phyloP scores from a whole-genome alignment of 2,113 vertebrate species.

The Ciconia maguari region DNA sequence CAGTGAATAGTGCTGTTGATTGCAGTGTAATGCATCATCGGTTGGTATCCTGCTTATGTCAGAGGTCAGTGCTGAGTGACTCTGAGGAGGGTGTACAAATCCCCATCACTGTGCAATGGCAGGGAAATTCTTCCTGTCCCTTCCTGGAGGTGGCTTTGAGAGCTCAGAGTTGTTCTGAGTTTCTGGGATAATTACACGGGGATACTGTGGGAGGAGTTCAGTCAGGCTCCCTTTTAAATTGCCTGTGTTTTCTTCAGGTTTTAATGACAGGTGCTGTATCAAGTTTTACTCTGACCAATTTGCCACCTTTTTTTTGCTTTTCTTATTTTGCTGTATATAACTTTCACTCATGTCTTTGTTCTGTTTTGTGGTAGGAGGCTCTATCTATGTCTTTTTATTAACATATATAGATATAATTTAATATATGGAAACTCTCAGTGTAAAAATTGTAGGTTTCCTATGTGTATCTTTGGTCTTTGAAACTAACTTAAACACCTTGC shows the following conservation, averaged over 20 bases:
- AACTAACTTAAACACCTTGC: neutral
- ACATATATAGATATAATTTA: neutral
- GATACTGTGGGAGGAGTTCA: neutral
- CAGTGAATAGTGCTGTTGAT: conserved; percentile 14
- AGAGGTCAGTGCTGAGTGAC: neutral
- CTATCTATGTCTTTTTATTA: neutral
- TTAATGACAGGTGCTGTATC: neutral
- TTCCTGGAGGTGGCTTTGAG: neutral
- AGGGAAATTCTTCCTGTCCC: neutral
- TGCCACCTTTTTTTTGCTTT: neutral
- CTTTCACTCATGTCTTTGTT: neutral
- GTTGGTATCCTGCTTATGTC: neutral
- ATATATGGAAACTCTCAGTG: neutral
- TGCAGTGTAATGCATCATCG: neutral
- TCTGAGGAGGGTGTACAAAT: neutral
- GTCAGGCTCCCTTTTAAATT: neutral
- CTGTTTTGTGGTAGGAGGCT: neutral
- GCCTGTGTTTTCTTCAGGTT: neutral
- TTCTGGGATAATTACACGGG: neutral
- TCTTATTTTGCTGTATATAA: neutral
- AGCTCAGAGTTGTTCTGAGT: neutral
- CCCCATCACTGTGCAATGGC: neutral
- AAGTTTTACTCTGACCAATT: neutral
- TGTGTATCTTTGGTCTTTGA: neutral
- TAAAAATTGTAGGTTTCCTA: neutral